Base-by-base conservation (phyloP, 1,140 invertebrate genomes). In the Pogonognathellus flavescens region DNA sequence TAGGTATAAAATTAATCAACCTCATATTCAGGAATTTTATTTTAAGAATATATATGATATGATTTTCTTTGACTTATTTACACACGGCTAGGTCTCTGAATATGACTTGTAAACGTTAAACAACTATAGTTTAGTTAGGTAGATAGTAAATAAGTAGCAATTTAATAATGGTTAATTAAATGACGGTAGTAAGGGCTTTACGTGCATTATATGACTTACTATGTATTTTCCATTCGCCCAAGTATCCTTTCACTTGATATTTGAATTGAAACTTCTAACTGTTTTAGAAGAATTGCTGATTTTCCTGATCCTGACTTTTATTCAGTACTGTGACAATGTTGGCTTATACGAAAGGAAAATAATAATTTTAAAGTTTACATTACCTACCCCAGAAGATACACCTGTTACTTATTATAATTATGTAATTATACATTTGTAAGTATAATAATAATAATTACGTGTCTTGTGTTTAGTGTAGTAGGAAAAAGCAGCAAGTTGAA, bases 1-100 rank as follows among this genome's bases (percentile, higher is more conserved):
- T 41, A 41, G 31, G 31, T 41, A 41, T 66, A 25, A 66, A 14
- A 66, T 66, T 66, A 66, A 25, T 31, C 25, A 66, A 66, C 62
- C 62, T 66, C 22, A 66, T 66, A 66, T 66, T 66, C 62, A 66
- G 62, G 62, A 66, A 66, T 66, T 66, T 66, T 66, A 66, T 66
- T 66, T 66, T 66, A 31, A 66, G 22, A 60, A 22, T 59, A 13
- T 66, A 25, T 66, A 66, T 25, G 22, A 11, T 66, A 25, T 66
- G 62, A 25, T 20, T 66, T 66, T 66, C 62, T 66, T 66, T 66
- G 62, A 66, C 25, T 22, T 66, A 31, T 22, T 66, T 66, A 20
- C 59, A 60, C 20, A 66, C 20, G 22, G 62, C 25, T 66, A 66
- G 13, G 22, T 20, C 20, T 66, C 62, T 66, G 20, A 66, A 41